Evolutionary conservation across 53 echinoderm and acorn worm genomes (phyloP), one percentile per base, ranked within the genome.

Genomic region (Patiria pectinifera): DNA sequence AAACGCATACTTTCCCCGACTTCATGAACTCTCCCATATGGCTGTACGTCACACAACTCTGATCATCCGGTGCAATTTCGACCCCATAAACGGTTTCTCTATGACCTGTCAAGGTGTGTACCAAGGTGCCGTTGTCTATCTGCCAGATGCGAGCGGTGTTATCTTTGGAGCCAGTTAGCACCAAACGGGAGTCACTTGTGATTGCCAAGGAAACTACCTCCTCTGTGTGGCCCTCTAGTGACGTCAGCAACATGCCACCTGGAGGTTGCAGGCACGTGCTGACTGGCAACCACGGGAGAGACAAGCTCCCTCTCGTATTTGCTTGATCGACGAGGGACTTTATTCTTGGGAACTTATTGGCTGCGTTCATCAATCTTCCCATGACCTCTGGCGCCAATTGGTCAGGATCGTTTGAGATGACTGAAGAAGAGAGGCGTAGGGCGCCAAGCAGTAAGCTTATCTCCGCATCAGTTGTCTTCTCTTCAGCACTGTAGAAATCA

Each of bases 101-200:
- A 60, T 93, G 93, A 21, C 93, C 93, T 3, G 58, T 59, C 48
- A 93, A 58, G 6, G 84, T 93, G 83, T 93, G 88, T 6, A 93
- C 49, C 59, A 89, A 60, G 19, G 71, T 82, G 59, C 89, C 89
- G 4, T 80, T 81, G 10, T 86, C 93, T 23, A 87, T 35, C 43
- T 66, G 59, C 93, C 93, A 93, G 58, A 93, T 69, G 21, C 87
- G 62, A 59, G 93, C 93, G 13, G 87, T 87, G 48, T 19, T 71
- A 49, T 93, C 93, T 62, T 93, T 93, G 1, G 93, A 93, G 48
- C 93, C 93, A 12, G 93, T 93, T 23, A 93, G 82, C 10, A 82
- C 87, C 53, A 78, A 70, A 4, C 93, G 93, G 23, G 80, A 82
- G 74, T 93, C 93, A 25, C 82, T 48, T 24, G 87, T 82, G 16